These are phyloP conservation scores for Mongoloraphidia duomilia DNA, from an alignment of 2,888 invertebrate species.

Conservation along the genomic window DNA sequence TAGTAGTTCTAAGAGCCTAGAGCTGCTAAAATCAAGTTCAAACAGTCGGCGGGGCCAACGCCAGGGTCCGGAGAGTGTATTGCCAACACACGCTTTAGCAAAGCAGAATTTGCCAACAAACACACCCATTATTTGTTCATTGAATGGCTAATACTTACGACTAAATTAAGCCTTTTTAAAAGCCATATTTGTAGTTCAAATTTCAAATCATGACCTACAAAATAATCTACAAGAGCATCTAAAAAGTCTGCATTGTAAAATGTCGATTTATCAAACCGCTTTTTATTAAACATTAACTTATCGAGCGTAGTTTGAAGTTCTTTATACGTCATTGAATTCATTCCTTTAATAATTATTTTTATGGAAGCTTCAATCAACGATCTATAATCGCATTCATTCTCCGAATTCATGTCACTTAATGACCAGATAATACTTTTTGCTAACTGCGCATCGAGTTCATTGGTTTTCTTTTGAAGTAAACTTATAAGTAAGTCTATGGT, in stretches of 20 bases:
- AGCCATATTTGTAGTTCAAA: conserved; percentile 35
- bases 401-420: conserved; percentile 33
- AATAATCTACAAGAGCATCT: conserved; percentile 37
- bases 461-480: conserved; percentile 31
- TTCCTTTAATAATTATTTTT: conserved; percentile 31
- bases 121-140: no score
- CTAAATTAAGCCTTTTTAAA: conserved; percentile 36
- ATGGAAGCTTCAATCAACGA: conserved; percentile 37
- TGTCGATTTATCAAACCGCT: conserved; percentile 24
- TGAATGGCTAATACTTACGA: conserved; percentile 39
- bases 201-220: conserved; percentile 35
- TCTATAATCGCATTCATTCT: no score
- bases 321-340: conserved; percentile 30
- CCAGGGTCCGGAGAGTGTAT: no score
- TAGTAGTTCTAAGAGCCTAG: no score
- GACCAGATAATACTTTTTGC: conserved; percentile 42
- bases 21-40: no score
- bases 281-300: conserved; percentile 24
- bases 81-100: no score
- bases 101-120: no score
- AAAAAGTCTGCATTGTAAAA: conserved; percentile 46
- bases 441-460: conserved; percentile 27
- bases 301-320: conserved; percentile 37
- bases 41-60: no score
- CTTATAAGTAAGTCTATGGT: conserved; percentile 38